Conservation (phyloP, 2,888 invertebrate species). For the Hylaea fasciaria region DNA sequence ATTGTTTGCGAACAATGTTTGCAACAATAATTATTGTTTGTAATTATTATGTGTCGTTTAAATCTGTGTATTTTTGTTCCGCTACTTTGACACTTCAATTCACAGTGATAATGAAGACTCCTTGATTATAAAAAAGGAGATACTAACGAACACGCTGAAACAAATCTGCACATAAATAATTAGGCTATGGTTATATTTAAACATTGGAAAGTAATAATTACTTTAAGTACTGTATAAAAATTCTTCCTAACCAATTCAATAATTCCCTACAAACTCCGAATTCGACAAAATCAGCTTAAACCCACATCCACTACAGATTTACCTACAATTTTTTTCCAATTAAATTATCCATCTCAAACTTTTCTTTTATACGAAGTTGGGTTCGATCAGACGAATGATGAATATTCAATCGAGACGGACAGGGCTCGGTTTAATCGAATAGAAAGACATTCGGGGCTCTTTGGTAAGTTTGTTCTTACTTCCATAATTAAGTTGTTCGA, state of each 20-base stretch:
- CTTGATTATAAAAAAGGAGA: no score
- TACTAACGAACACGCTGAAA: no score
- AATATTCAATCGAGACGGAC: constrained; percentile 43
- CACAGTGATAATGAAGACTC: no score
- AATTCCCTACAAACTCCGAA: no score
- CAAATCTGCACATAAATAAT: no score
- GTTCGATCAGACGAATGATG: constrained; percentile 34
- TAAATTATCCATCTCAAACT: constrained; percentile 22
- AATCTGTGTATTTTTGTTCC: not conserved
- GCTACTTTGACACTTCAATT: no score
- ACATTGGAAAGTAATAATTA: not conserved
- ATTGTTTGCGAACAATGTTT: constrained; percentile 1
- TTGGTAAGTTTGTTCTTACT: constrained; percentile 34
- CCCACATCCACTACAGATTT: no score
- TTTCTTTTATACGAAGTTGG: constrained; percentile 18
- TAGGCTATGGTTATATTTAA: no score
- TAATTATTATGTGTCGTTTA: not conserved
- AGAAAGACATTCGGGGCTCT: constrained; percentile 30
- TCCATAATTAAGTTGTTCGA: constrained; percentile 36
- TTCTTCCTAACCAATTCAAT: not conserved
- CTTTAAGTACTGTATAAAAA: not conserved
- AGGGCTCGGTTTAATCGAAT: constrained; percentile 41
- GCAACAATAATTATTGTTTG: not conserved
- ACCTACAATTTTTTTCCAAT: constrained; percentile 13
- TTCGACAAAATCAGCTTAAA: no score